Evolutionary conservation across 2,797 vertebrate genomes (phyloP), one percentile per base, ranked within the genome.

Genomic region (Hirundo rustica): DNA sequence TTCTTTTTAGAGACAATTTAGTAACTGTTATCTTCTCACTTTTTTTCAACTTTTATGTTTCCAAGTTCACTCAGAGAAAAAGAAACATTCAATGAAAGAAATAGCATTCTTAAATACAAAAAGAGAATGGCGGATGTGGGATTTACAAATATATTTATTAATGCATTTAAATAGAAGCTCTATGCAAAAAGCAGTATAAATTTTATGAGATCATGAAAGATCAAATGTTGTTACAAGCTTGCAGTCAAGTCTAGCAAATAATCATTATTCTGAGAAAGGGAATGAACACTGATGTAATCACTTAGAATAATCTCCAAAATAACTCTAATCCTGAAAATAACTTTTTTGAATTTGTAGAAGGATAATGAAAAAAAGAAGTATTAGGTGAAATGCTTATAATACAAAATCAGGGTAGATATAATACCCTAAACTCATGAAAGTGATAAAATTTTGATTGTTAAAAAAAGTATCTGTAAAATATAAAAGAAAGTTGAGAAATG

Each of bases 291-390:
- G 73, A 13, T 80, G 44, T 96, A 96, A 96, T 97, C 88, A 14
- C 44, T 93, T 93, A 84, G 88, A 94, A 92, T 92, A 94, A 96
- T 95, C 94, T 93, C 89, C 17, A 89, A 72, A 93, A 70, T 91
- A 94, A 91, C 53, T 96, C 55, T 92, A 95, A 95, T 95, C 86
- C 87, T 92, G 76, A 81, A 96, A 96, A 93, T 85, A 96, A 92
- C 60, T 90, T 94, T 95, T 94, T 64, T 85, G 81, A 89, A 94
- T 94, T 79, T 92, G 68, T 82, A 50, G 32, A 74, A 95, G 34
- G 71, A 86, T 93, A 50, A 75, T 88, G 83, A 80, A 81, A 89
- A 67, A 67, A 50, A 6, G 14, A 68, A n/a, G 38, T 54, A 94
- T 89, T 95, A 94, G 30, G 11, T 86, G 45, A 92, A 96, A 74